These are phyloP conservation scores for Magallana ariakensis DNA, from an alignment of 1,140 invertebrate species.

Conservation along the genomic window DNA sequence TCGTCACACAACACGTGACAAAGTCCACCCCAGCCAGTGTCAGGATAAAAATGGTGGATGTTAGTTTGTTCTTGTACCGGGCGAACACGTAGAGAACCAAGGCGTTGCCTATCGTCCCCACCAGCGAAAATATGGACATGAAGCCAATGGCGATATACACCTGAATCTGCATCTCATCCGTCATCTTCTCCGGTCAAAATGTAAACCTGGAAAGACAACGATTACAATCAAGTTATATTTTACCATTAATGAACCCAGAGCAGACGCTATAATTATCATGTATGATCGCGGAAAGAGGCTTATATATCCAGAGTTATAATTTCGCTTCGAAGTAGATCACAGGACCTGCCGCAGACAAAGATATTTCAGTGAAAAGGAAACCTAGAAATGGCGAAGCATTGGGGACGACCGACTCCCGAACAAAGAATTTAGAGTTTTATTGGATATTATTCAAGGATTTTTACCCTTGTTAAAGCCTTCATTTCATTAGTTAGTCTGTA, in stretches of 20 bases:
- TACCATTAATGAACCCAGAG: background rate
- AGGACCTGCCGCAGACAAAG: too few species aligned
- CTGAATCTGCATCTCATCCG: background rate
- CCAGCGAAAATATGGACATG: conserved; percentile 65
- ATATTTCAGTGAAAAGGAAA: too few species aligned
- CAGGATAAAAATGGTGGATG: conserved; percentile 75
- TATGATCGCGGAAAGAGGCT: too few species aligned
- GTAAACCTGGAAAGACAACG: background rate
- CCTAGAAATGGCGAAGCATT: too few species aligned
- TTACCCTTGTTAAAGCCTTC: too few species aligned
- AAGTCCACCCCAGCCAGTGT: conserved; percentile 74
- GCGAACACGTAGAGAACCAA: conserved; percentile 76
- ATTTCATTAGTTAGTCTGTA: too few species aligned
- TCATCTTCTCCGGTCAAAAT: background rate
- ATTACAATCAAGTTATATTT: background rate
- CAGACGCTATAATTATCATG: too few species aligned
- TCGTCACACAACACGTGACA: conserved; percentile 70
- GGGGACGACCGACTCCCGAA: too few species aligned
- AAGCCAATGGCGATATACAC: conserved; percentile 61
- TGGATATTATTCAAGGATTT: too few species aligned
- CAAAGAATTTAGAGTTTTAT: too few species aligned
- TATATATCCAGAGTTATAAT: too few species aligned
- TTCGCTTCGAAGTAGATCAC: too few species aligned
- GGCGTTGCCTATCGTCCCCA: conserved; percentile 75
- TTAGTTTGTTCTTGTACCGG: conserved; percentile 71